Percentiles rank a stretch among this genome's conserved stretches.
Evolutionary conservation across 2,888 invertebrate genomes (phyloP).

Genomic region (Campoletis raptor): DNA sequence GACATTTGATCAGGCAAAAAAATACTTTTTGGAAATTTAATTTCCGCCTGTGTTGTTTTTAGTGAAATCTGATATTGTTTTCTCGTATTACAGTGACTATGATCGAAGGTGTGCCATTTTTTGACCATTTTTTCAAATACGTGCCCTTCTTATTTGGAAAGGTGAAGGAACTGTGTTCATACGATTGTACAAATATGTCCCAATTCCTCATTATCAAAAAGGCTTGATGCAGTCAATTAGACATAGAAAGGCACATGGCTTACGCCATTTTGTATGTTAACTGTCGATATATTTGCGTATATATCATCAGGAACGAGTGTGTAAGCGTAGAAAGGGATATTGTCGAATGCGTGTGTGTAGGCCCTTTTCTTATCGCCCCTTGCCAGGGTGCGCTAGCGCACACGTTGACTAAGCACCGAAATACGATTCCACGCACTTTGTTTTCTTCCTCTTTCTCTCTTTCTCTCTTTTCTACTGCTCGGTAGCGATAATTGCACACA

Average conservation of each 20-base stretch:
- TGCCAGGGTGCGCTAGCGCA: constrained; percentile 45
- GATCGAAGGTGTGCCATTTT: neutral
- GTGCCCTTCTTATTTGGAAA: neutral
- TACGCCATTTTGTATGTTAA: neutral
- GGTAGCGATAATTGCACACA: constrained; percentile 79
- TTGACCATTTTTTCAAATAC: neutral
- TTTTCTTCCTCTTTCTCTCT: constrained; percentile 72
- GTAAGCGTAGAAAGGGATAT: constrained; percentile 43
- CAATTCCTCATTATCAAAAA: neutral
- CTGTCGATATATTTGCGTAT: constrained; percentile 15
- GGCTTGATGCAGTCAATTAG: neutral
- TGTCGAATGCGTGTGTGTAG: constrained; percentile 32
- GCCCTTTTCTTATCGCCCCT: constrained; percentile 62
- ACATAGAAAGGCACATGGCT: neutral
- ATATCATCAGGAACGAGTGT: constrained; percentile 23
- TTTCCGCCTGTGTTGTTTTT: neutral
- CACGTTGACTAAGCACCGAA: constrained; percentile 81
- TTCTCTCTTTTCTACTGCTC: constrained; percentile 70
- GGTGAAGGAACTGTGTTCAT: neutral
- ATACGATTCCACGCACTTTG: constrained; percentile 81
- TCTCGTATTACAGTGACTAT: neutral
- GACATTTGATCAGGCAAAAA: neutral
- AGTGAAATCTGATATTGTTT: neutral
- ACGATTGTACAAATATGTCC: neutral
- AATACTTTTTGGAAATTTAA: neutral